Conservation (phyloP, 2,888 invertebrate genomes). For the Latrodectus hesperus region DNA sequence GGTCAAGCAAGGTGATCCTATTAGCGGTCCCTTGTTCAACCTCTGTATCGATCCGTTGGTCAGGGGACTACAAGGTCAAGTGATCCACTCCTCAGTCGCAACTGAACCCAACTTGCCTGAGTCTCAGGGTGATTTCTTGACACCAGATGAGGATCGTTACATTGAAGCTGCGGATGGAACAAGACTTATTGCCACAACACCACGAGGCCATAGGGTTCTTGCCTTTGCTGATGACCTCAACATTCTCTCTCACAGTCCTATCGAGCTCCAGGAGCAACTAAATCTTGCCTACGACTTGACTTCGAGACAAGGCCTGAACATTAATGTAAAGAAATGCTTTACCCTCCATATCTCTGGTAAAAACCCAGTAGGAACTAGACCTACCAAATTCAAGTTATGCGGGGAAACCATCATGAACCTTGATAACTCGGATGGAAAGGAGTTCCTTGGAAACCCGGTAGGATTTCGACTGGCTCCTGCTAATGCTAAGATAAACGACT, state of each 20-base stretch:
- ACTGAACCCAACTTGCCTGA: too few relatives aligned
- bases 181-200: too few relatives aligned
- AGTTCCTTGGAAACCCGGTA: not conserved
- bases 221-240: not conserved
- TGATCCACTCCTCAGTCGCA: too few relatives aligned
- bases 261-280: not conserved
- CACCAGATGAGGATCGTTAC: too few relatives aligned
- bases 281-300: too few relatives aligned
- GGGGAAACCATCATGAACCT: not conserved
- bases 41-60: not conserved
- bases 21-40: not conserved
- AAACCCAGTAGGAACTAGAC: not conserved
- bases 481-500: too few relatives aligned
- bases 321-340: not conserved
- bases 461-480: not conserved
- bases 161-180: too few relatives aligned
- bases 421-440: not conserved
- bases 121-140: too few relatives aligned
- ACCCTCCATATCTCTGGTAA: not conserved
- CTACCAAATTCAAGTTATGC: not conserved
- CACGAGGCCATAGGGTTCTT: not conserved
- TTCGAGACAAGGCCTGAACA: too few relatives aligned
- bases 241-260: not conserved
- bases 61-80: not conserved
- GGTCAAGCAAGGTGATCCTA: slow-evolving; percentile 4